Percentiles rank a stretch among this genome's conserved stretches.
These are phyloP conservation scores for Leucozona laternaria DNA, from an alignment of 2,888 invertebrate genomes.

Conservation along the genomic window DNA sequence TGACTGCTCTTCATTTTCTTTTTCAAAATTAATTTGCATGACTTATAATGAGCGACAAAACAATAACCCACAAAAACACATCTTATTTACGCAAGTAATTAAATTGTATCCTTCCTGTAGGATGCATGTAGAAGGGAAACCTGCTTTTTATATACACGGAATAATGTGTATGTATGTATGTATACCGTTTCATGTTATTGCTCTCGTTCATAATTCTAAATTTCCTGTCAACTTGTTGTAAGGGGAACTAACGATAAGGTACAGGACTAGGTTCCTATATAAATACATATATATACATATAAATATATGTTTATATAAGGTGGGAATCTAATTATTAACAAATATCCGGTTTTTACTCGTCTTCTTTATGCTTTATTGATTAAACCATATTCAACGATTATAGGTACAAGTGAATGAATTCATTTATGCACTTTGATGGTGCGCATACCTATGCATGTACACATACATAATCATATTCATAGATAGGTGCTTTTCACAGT, in stretches of 20 bases:
- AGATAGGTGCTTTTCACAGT: background rate
- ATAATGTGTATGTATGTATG: too few relatives aligned
- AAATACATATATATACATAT: background rate
- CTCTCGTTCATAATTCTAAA: constrained; percentile 13
- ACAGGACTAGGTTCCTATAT: background rate
- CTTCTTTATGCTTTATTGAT: constrained; percentile 22
- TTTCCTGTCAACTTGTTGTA: constrained; percentile 38
- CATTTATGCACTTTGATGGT: constrained; percentile 19
- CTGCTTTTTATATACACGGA: too few relatives aligned
- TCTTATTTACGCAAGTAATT: constrained; percentile 14
- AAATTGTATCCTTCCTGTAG: background rate
- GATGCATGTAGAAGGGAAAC: background rate
- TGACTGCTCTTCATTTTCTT: background rate
- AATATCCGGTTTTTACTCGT: constrained; percentile 31
- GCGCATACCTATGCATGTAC: background rate
- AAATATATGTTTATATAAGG: background rate
- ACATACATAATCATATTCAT: too few relatives aligned
- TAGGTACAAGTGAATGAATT: background rate
- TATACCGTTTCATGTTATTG: too few relatives aligned
- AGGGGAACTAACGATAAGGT: background rate
- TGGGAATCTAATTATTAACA: constrained; percentile 44
- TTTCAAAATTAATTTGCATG: background rate
- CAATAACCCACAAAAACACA: constrained; percentile 1
- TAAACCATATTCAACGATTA: constrained; percentile 3
- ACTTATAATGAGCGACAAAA: constrained; percentile 5